A percentile compares a stretch with the other conserved stretches of the same genome.
Conservation (phyloP, 2,113 vertebrate species). For the Chamaea fasciata region DNA sequence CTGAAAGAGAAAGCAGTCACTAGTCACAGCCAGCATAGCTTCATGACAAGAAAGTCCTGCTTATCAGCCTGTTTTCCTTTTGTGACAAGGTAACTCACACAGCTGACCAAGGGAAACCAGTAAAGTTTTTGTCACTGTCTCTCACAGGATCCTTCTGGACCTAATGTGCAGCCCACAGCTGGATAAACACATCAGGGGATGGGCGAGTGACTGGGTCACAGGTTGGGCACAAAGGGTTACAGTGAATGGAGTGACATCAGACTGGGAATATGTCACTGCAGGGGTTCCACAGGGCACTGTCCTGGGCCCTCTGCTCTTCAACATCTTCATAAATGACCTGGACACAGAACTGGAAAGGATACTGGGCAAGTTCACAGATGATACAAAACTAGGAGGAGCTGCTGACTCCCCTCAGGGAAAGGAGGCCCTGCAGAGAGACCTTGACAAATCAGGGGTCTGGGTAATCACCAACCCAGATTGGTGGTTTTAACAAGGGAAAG, state of each 20-base stretch:
- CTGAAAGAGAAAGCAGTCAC: background rate
- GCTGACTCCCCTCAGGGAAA: no score
- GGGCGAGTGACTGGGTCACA: background rate
- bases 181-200: background rate
- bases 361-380: background rate
- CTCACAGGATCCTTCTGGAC: background rate
- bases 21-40: accelerated
- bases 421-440: background rate
- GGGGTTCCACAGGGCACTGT: background rate
- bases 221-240: background rate
- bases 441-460: background rate
- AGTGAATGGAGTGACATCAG: background rate
- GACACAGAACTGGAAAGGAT: background rate
- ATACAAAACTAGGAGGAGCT: background rate
- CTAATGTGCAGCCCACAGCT: background rate
- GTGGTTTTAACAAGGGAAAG: background rate
- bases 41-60: background rate
- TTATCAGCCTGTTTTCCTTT: background rate
- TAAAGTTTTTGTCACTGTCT: accelerated
- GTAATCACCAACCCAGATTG: no score
- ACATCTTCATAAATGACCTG: background rate
- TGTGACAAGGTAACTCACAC: background rate
- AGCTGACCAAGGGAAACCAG: background rate
- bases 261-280: background rate
- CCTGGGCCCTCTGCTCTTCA: background rate